phyloP scores from a whole-genome alignment of 2,888 invertebrate genomes.

The Cheilosia pagana region DNA sequence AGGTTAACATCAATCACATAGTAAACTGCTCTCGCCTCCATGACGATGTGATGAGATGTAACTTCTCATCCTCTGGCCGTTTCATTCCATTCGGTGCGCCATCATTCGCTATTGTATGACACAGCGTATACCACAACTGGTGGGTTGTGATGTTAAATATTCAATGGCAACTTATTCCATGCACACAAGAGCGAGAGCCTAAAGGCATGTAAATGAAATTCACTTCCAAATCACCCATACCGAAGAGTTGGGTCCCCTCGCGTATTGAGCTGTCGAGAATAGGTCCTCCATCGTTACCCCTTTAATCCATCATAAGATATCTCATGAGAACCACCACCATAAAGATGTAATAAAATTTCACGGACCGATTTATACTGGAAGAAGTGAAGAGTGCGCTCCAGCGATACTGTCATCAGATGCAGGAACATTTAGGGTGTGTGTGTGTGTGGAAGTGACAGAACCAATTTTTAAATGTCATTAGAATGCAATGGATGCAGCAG shows the following conservation, averaged over 20 bases:
- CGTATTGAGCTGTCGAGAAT: slow-evolving; percentile 9
- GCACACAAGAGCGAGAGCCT: background rate
- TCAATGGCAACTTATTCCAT: slow-evolving; percentile 18
- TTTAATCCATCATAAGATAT: slow-evolving; percentile 54
- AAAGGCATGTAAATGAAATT: slow-evolving; percentile 9
- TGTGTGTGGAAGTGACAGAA: slow-evolving; percentile 34
- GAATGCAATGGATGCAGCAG: slow-evolving; percentile 19
- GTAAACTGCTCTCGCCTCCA: slow-evolving; percentile 14
- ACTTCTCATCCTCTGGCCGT: slow-evolving; percentile 1
- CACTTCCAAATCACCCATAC: slow-evolving; percentile 4
- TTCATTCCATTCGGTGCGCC: background rate
- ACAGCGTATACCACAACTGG: background rate
- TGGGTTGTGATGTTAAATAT: slow-evolving; percentile 42
- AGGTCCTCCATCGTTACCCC: slow-evolving; percentile 56
- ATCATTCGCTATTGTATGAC: background rate
- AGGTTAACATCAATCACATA: slow-evolving; percentile 61
- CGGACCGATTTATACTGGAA: slow-evolving; percentile 50
- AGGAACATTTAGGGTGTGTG: background rate
- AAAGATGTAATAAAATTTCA: slow-evolving; percentile 62
- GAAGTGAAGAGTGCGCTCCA: too few relatives aligned
- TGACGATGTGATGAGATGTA: slow-evolving; percentile 51
- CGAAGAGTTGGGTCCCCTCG: slow-evolving; percentile 11
- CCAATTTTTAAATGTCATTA: slow-evolving; percentile 60
- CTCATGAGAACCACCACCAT: slow-evolving; percentile 56
- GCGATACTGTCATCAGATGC: background rate